Evolutionary conservation across 2,113 vertebrate genomes (phyloP), one percentile per base, ranked within the genome.

Genomic region (Dipodomys stephensi): DNA sequence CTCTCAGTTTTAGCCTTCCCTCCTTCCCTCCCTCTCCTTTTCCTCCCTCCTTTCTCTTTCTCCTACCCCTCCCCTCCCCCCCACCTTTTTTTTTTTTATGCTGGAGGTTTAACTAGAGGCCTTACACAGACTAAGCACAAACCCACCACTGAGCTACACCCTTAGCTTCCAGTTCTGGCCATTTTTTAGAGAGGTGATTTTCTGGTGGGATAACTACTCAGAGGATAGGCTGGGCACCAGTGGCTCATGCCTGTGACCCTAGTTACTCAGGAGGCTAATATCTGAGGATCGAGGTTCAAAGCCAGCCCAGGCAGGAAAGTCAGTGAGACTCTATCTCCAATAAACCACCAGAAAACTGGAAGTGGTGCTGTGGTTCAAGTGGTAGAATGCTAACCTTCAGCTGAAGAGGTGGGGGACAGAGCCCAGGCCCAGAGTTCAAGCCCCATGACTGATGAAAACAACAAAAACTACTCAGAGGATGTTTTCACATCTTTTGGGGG

Each of bases 141-240:
- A 22, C 15, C 67, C 20, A 20, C 49, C 49, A 2, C 83, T 27
- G 25, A 71, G n/a, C n/a, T 39, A 12, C 10, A 4, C 27, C 6
- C 27, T 7, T 25, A 2, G 3, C 16, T 74, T 23, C 84, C 27
- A 60, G 35, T 76, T 80, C 80, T 82, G 67, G 15, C 19, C 9
- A 25, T 95, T 95, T 78, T 49, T 89, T 80, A 64, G 49, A 62
- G 16, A 57, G 53, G 15, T 13, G 30, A 46, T 89, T 95, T 91
- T 92, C 62, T 39, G 90, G 57, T 83, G 88, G 83, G 65, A 18
- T 91, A 68, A 83, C 16, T 78, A 30, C 68, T 93, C 19, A 78
- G 73, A 72, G 78, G 49, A 25, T 73, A 39, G 39, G 39, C 39
- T 39, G 39, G 39, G 39, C 39, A 39, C 5, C 39, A 39, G 39